phyloP scores from a whole-genome alignment of 30 jellyfish, hydroid and myxozoan species.

The Phacellophora camtschatica region DNA sequence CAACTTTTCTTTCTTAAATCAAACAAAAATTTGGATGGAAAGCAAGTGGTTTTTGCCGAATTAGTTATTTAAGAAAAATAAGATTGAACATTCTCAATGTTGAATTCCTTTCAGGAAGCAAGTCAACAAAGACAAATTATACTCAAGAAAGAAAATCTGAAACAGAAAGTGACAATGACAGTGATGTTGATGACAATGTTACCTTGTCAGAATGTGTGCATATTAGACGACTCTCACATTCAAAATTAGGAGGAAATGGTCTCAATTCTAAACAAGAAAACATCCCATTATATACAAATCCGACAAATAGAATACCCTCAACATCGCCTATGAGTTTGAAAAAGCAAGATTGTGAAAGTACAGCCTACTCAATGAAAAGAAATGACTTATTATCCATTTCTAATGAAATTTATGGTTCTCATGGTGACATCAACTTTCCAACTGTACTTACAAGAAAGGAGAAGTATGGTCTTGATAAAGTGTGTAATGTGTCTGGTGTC shows the following conservation, averaged over 20 bases:
- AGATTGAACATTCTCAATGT: no score
- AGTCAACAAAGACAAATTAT: no score
- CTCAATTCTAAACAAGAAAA: not conserved
- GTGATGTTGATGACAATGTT: slow-evolving; percentile 55
- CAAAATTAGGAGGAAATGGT: not conserved
- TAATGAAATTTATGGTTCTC: not conserved
- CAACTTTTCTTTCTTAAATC: no score
- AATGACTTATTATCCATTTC: not conserved
- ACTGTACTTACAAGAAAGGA: not conserved
- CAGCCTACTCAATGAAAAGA: not conserved
- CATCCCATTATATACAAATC: no score
- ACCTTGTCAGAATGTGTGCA: slow-evolving; percentile 54
- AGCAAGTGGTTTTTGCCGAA: no score
- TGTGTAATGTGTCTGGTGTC: no score
- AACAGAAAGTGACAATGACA: slow-evolving; percentile 10
- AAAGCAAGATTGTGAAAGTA: not conserved
- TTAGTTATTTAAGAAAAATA: no score
- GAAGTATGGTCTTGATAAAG: slow-evolving; percentile 6
- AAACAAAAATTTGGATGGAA: no score
- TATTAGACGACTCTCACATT: not conserved
- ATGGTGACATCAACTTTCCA: not conserved
- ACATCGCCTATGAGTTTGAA: not conserved
- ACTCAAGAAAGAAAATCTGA: not conserved
- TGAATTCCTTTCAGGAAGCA: no score
- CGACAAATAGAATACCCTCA: no score